Evolutionary conservation across 2,888 invertebrate genomes (phyloP).

Genomic region (Choreutis nemorana): DNA sequence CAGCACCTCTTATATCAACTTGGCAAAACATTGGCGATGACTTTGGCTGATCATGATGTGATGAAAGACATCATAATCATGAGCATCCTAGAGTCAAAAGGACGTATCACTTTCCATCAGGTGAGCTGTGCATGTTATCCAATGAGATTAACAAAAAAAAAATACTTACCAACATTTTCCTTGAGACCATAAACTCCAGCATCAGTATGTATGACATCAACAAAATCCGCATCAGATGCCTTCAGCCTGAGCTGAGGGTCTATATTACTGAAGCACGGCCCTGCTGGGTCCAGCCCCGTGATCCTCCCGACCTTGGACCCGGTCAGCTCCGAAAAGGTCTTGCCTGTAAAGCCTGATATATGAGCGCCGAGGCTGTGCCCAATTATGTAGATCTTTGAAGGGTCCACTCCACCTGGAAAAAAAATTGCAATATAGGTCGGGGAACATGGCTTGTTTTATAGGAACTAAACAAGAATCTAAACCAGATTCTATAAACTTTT

Average conservation of each 20-base stretch:
- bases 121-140: too few relatives aligned
- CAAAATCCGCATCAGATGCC: conserved; percentile 32
- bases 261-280: conserved; percentile 45
- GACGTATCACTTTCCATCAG: too few relatives aligned
- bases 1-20: too few relatives aligned
- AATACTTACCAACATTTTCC: conserved; percentile 30
- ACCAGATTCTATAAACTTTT: too few relatives aligned
- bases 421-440: too few relatives aligned
- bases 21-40: too few relatives aligned
- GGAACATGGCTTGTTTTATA: too few relatives aligned
- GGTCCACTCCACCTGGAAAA: conserved; percentile 29
- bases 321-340: conserved; percentile 27
- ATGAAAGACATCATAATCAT: too few relatives aligned
- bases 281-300: conserved; percentile 47
- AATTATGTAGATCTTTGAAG: conserved; percentile 35
- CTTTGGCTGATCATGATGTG: too few relatives aligned
- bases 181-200: conserved; percentile 38
- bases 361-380: conserved; percentile 55
- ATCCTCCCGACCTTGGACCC: conserved; percentile 32
- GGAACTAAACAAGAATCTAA: too few relatives aligned
- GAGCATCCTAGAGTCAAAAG: too few relatives aligned
- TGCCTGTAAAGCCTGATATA: conserved; percentile 42
- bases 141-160: too few relatives aligned
- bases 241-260: conserved; percentile 23
- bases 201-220: conserved; percentile 43